Percentiles rank a stretch among this genome's conserved stretches.
phyloP scores from a whole-genome alignment of 2,888 invertebrate species.

The Beris chalybata region DNA sequence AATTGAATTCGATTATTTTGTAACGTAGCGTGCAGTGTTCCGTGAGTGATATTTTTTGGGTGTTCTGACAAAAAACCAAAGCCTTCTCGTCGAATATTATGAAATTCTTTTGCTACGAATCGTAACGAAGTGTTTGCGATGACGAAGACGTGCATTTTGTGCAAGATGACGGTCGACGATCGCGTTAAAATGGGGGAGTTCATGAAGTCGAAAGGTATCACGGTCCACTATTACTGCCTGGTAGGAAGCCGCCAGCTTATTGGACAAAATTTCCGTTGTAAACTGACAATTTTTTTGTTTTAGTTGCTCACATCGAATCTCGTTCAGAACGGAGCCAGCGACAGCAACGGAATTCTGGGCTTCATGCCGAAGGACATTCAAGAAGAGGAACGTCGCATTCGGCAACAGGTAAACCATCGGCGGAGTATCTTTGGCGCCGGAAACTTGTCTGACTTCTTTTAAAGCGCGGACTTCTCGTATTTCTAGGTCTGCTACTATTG shows the following conservation, averaged over 20 bases:
- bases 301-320: conserved; percentile 73
- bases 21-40: no score
- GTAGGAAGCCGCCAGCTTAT: conserved; percentile 56
- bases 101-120: no score
- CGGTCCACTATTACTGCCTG: conserved; percentile 76
- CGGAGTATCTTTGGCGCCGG: no score
- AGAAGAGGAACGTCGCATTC: conserved; percentile 66
- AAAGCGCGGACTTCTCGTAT: background rate
- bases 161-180: conserved; percentile 58
- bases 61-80: no score
- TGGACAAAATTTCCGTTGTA: conserved; percentile 1
- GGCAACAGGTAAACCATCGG: conserved; percentile 62
- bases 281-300: conserved; percentile 42
- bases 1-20: no score
- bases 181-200: conserved; percentile 62
- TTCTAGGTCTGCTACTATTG: conserved; percentile 73
- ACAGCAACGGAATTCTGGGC: conserved; percentile 72
- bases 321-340: conserved; percentile 65
- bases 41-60: no score
- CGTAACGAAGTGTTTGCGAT: no score
- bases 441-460: no score
- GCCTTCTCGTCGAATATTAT: no score
- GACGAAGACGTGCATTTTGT: conserved; percentile 58
- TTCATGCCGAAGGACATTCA: conserved; percentile 71
- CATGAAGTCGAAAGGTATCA: conserved; percentile 60